Evolutionary conservation across 2,888 invertebrate species (phyloP).

Genomic region (Cheilosia scutellata): DNA sequence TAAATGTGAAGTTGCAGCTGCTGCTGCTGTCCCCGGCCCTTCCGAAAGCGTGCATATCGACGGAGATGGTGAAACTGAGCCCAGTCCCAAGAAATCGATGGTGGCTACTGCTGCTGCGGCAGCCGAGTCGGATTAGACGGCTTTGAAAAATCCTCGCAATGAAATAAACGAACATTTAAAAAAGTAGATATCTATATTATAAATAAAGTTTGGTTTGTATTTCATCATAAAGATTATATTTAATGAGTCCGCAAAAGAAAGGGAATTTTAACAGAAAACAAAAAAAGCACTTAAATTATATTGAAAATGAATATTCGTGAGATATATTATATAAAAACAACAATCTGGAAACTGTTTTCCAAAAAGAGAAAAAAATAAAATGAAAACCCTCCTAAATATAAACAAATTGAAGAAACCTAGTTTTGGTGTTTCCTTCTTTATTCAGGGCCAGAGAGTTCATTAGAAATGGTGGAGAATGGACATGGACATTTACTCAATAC

Average conservation of each 20-base stretch:
- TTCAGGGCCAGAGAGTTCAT: no score
- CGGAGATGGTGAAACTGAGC: constrained; percentile 78
- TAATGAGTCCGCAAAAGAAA: constrained; percentile 46
- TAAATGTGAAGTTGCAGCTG: constrained; percentile 81
- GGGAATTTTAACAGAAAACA: constrained; percentile 53
- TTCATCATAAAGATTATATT: constrained; percentile 55
- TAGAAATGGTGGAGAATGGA: no score
- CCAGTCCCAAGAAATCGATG: constrained; percentile 81
- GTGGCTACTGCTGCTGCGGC: constrained; percentile 77
- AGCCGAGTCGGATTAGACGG: constrained; percentile 58
- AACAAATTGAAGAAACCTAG: constrained; percentile 49
- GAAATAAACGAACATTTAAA: constrained; percentile 73
- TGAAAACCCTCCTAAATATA: constrained; percentile 64
- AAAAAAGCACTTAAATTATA: constrained; percentile 47
- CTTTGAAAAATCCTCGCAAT: constrained; percentile 73
- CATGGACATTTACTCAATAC: no score
- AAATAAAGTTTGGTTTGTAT: constrained; percentile 59
- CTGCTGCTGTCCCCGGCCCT: constrained; percentile 80
- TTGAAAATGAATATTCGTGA: constrained; percentile 61
- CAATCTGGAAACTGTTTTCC: constrained; percentile 56
- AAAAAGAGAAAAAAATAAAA: constrained; percentile 29
- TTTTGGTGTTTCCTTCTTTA: background rate
- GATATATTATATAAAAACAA: constrained; percentile 55
- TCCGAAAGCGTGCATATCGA: constrained; percentile 55
- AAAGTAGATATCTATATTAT: constrained; percentile 60